Conservation (phyloP, 1,140 invertebrate species). For the Aphis craccivora region DNA sequence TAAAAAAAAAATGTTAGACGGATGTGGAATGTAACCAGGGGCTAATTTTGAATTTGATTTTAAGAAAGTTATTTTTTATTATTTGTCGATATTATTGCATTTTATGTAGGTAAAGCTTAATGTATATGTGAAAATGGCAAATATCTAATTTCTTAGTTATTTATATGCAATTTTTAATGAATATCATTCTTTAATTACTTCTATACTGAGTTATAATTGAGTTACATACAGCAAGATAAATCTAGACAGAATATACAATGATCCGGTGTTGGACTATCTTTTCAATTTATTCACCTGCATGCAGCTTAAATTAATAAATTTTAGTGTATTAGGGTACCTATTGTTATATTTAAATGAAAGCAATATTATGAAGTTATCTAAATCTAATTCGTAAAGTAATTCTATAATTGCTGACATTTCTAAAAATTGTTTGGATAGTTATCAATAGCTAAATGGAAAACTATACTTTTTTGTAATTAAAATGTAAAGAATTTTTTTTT, state of each 20-base stretch:
- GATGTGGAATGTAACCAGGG: slow-evolving; percentile 33
- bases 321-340: neutral
- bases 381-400: neutral
- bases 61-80: slow-evolving; percentile 21
- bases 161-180: neutral
- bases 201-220: no score
- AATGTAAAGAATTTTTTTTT: no score
- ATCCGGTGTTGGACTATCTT: neutral
- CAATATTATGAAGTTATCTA: neutral
- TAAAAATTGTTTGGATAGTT: no score
- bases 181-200: no score
- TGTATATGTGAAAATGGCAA: neutral
- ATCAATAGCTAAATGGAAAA: no score
- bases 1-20: neutral
- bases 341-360: neutral
- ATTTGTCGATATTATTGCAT: neutral
- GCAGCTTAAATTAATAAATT: neutral
- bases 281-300: neutral
- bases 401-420: neutral
- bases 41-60: neutral
- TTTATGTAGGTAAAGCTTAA: neutral
- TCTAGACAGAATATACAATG: neutral
- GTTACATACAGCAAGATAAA: neutral
- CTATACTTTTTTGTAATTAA: no score
- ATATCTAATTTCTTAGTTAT: neutral